phyloP scores from a whole-genome alignment of 1,140 invertebrate genomes.

The Phymorhynchus buccinoides region DNA sequence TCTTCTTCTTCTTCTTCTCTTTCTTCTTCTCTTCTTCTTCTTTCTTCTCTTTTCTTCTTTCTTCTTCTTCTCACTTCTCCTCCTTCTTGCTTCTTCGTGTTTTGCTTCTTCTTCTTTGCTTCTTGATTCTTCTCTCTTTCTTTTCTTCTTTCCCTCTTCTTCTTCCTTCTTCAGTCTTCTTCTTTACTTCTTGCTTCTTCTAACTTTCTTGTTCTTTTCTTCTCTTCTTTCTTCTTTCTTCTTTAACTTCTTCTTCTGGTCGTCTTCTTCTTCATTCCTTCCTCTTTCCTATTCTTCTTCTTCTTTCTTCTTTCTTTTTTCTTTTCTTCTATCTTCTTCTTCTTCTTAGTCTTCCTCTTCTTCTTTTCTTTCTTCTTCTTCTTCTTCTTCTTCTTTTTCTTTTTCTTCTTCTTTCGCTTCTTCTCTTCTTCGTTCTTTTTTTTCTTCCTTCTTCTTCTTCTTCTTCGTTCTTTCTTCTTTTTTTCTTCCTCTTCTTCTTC shows the following conservation, averaged over 20 bases:
- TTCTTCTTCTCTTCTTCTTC: too few relatives aligned
- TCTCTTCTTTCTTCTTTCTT: neutral
- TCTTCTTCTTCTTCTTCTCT: too few relatives aligned
- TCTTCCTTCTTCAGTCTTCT: neutral
- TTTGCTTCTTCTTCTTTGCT: too few relatives aligned
- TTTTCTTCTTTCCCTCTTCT: neutral
- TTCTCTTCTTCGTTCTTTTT: neutral
- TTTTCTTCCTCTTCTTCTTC: neutral
- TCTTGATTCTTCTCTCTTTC: too few relatives aligned
- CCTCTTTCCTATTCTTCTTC: neutral
- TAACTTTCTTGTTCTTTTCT: neutral
- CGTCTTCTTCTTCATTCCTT: too few relatives aligned
- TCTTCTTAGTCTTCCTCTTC: neutral
- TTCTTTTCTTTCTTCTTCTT: neutral
- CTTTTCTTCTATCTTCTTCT: neutral
- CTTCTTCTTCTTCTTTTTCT: neutral
- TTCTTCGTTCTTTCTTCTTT: too few relatives aligned
- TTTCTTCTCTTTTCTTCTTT: too few relatives aligned
- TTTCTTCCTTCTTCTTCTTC: neutral
- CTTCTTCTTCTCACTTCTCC: too few relatives aligned
- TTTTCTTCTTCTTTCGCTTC: too few relatives aligned
- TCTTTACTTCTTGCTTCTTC: neutral
- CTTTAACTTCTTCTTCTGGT: neutral
- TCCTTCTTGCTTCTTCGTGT: too few relatives aligned
- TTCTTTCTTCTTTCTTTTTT: neutral